Evolutionary conservation across 2,888 invertebrate genomes (phyloP), one percentile per base, ranked within the genome.

Genomic region (Agrochola lychnidis): DNA sequence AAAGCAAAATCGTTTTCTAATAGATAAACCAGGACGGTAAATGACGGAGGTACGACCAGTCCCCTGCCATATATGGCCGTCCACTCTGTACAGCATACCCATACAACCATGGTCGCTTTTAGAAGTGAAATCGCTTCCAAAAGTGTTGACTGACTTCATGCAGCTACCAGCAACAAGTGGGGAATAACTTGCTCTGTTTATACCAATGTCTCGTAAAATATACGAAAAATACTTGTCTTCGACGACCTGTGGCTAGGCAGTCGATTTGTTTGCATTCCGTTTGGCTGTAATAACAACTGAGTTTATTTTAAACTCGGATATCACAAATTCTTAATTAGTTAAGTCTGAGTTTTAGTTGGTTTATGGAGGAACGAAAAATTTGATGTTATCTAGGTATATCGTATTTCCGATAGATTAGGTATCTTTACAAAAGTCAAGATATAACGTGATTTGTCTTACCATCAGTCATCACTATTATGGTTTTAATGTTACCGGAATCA

Each of bases 221-320:
- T 63, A 59, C 36, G 80, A 81, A 84, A 84, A 84, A 67, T 76
- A 61, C 84, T 81, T 73, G 10, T 45, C 3, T 73, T 42, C 14
- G 12, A 68, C 70, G 82, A 85, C 77, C 73, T 81, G 82, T 68
- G 22, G 73, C n/a, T 73, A 64, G 40, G 72, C 40, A 76, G 66
- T 59, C 36, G 25, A 73, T 73, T 53, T 84, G 56, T 84, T 83
- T 81, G 48, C 68, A 56, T 76, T 76, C 7, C 25, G n/a, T 36
- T 45, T 40, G 10, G 40, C 40, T 81, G 61, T 81, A 68, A 67
- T 73, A 53, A 42, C 71, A 67, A 62, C 57, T 9, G 36, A 61
- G 70, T 71, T 62, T 81, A 70, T 73, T 73, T 71, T 68, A 53
- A 81, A 68, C 56, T n/a, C 22, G 40, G 19, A 42, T 76, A 63